A percentile compares a stretch with the other conserved stretches of the same genome.
These are phyloP conservation scores for Pterocles orientalis DNA, from an alignment of 2,113 vertebrate species.

Conservation along the genomic window DNA sequence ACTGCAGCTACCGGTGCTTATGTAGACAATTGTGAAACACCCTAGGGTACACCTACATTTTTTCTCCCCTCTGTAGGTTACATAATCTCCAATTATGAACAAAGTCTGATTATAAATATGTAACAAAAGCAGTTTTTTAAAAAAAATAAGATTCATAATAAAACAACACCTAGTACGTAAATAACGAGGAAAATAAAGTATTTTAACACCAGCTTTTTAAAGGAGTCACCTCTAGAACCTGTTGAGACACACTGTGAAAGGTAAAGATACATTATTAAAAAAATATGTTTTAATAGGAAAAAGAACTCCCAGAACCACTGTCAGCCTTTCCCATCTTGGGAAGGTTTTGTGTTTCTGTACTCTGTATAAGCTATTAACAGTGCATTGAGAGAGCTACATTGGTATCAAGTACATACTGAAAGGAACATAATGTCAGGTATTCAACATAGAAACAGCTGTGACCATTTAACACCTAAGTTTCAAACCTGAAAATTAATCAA, in stretches of 20 bases:
- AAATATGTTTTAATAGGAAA: not conserved
- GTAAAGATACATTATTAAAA: not conserved
- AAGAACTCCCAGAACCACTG: not conserved
- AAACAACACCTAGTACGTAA: not conserved
- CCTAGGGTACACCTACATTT: not conserved
- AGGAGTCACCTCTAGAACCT: not conserved
- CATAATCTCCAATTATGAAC: not conserved
- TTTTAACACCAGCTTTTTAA: not conserved
- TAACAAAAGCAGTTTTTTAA: not conserved
- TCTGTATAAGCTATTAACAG: not conserved
- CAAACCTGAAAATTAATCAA: not conserved
- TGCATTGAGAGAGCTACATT: not conserved
- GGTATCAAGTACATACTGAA: not conserved
- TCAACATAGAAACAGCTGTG: not conserved
- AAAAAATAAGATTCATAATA: not conserved
- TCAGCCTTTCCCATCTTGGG: not conserved
- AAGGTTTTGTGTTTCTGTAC: not conserved
- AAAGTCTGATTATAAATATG: not conserved
- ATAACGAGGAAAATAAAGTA: not conserved
- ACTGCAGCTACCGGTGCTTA: too few species aligned
- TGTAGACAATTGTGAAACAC: not conserved
- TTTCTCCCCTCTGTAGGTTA: not conserved
- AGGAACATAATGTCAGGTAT: not conserved
- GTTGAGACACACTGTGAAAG: not conserved
- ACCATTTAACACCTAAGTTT: not conserved